Base-by-base conservation (phyloP, 1,140 invertebrate genomes). In the Samia ricini region DNA sequence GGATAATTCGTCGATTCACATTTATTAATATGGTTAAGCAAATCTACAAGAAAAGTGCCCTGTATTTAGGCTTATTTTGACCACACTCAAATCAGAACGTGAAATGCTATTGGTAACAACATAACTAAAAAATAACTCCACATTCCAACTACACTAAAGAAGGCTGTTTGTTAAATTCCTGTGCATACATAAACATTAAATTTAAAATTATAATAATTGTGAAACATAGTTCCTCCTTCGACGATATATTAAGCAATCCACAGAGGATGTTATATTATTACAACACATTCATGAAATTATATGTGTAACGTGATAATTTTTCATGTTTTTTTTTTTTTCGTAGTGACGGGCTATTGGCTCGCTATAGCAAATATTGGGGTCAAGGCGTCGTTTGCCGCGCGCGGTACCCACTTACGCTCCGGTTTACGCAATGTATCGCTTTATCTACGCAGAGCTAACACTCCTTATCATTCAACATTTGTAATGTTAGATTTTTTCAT, bases 381-480 rank as follows among this genome's bases (percentile, higher is more conserved):
- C 83, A 85, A 85, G 83, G 83, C 83, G 75, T 64, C 57, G 55
- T n/a, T n/a, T n/a, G n/a, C 60, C 61, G 58, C 71, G 54, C 15
- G 33, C 15, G 15, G 33, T 42, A 42, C 10, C 33, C 33, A 42
- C 33, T 12, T 12, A 29, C 58, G 56, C 62, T 49, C 8, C 58
- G 52, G 68, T 76, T 82, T 77, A 81, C 81, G 79, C 83, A 85
- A 83, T 74, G 69, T 54, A 55, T n/a, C n/a, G 22, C 56, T 29
- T 59, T 65, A 65, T 65, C 58, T 56, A 33, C 26, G 20, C 51
- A 8, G 51, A 5, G 23, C n/a, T n/a, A n/a, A n/a, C 6, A 21
- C 20, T 15, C n/a, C 51, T 52, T 52, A 52, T 52, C 51, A 52
- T 23, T 1, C 12, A 21, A 15, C 49, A 8, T 50, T 19, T 20